phyloP scores from a whole-genome alignment of 2,797 vertebrate genomes.

The Mormyrops attenuatus region DNA sequence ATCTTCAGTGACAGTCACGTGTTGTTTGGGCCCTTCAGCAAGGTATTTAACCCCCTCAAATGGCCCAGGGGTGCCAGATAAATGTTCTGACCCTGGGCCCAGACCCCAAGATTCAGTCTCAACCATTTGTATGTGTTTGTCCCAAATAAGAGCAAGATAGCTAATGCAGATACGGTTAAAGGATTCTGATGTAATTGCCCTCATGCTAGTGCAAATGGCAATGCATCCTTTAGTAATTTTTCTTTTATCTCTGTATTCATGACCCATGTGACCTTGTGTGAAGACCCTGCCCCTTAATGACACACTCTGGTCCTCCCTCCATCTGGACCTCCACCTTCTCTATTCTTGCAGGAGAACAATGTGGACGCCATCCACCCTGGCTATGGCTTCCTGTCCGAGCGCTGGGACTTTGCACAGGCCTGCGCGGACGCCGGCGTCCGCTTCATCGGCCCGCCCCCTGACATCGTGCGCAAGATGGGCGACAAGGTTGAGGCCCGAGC shows the following conservation, averaged over 20 bases:
- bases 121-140: neutral
- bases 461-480: conserved; percentile 65
- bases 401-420: conserved; percentile 61
- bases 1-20: neutral
- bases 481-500: conserved; percentile 65
- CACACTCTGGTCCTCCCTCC: neutral
- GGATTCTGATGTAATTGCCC: neutral
- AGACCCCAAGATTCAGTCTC: neutral
- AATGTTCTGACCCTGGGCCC: neutral
- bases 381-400: conserved; percentile 64
- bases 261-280: neutral
- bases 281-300: neutral
- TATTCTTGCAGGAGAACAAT: conserved; percentile 51
- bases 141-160: neutral
- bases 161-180: neutral
- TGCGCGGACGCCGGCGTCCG: conserved; percentile 57
- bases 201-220: neutral
- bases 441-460: conserved; percentile 60
- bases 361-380: conserved; percentile 64
- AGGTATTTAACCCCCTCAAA: neutral
- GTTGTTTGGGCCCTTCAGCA: neutral
- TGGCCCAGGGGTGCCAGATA: neutral
- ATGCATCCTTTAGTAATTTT: neutral
- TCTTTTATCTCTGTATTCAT: neutral
- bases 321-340: neutral